phyloP scores from a whole-genome alignment of 2,797 vertebrate genomes.

The Sorex maritimensis region DNA sequence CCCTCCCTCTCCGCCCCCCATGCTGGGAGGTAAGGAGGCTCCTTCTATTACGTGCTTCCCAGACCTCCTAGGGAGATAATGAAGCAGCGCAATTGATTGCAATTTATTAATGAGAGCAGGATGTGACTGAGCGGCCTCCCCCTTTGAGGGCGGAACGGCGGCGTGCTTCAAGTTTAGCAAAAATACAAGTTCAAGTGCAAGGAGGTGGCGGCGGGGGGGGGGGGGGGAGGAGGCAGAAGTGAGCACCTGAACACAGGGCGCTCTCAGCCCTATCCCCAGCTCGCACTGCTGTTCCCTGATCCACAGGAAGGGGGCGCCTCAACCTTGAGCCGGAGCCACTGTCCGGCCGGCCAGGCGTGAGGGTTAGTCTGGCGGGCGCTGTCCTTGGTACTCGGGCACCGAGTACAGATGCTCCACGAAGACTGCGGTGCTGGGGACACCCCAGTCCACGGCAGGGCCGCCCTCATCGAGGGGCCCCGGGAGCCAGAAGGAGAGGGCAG shows the following conservation, averaged over 20 bases:
- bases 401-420: no score
- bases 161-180: slow-evolving; percentile 22
- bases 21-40: slow-evolving; percentile 84
- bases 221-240: slow-evolving; percentile 71
- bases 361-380: neutral
- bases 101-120: slow-evolving; percentile 91
- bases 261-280: slow-evolving; percentile 23
- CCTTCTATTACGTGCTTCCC: slow-evolving; percentile 86
- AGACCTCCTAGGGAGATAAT: slow-evolving; percentile 88
- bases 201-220: neutral
- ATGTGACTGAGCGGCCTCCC: slow-evolving; percentile 62
- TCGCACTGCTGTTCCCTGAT: neutral
- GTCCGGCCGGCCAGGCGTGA: neutral
- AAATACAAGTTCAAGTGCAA: slow-evolving; percentile 62
- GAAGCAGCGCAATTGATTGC: slow-evolving; percentile 89
- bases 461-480: no score
- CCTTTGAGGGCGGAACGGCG: neutral
- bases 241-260: slow-evolving; percentile 30
- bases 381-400: neutral
- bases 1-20: slow-evolving; percentile 36
- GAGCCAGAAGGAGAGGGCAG: no score
- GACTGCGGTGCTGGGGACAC: neutral
- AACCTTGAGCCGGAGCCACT: neutral
- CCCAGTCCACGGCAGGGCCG: neutral
- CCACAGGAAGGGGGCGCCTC: neutral